Evolutionary conservation across 2,113 vertebrate genomes (phyloP).

Genomic region (Stegostoma tigrinum): DNA sequence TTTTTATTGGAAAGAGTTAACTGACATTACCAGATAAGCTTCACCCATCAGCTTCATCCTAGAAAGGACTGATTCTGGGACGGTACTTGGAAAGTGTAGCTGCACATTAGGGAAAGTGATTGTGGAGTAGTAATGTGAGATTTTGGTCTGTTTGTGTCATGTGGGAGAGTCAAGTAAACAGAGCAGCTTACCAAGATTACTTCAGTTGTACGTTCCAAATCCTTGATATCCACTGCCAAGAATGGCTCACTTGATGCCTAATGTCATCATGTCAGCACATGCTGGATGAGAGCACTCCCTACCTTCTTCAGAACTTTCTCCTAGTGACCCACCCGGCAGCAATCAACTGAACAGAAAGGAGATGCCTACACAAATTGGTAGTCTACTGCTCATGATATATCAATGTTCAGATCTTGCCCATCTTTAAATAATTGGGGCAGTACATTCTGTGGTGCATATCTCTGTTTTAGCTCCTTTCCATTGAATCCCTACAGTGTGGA

Average conservation of each 20-base stretch:
- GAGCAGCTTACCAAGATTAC: neutral
- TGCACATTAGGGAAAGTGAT: too few species aligned
- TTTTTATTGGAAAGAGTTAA: too few species aligned
- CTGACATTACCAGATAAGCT: too few species aligned
- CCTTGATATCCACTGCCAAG: neutral
- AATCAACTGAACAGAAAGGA: neutral
- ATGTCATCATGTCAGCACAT: neutral
- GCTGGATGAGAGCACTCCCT: neutral
- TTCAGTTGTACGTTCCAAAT: neutral
- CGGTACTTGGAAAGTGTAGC: too few species aligned
- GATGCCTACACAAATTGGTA: neutral
- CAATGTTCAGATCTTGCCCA: neutral
- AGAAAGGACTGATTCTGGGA: too few species aligned
- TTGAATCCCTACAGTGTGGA: too few species aligned
- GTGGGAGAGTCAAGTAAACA: neutral
- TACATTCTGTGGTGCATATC: neutral
- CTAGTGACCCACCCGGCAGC: neutral
- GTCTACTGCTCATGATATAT: too few species aligned
- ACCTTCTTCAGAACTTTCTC: neutral
- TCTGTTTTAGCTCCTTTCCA: neutral
- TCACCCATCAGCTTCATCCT: too few species aligned
- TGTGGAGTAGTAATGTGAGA: too few species aligned
- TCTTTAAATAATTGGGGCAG: neutral
- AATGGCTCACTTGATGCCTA: neutral
- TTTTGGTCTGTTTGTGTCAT: neutral